Evolutionary conservation across 2,797 vertebrate genomes (phyloP).

Genomic region (Macrochelys suwanniensis): DNA sequence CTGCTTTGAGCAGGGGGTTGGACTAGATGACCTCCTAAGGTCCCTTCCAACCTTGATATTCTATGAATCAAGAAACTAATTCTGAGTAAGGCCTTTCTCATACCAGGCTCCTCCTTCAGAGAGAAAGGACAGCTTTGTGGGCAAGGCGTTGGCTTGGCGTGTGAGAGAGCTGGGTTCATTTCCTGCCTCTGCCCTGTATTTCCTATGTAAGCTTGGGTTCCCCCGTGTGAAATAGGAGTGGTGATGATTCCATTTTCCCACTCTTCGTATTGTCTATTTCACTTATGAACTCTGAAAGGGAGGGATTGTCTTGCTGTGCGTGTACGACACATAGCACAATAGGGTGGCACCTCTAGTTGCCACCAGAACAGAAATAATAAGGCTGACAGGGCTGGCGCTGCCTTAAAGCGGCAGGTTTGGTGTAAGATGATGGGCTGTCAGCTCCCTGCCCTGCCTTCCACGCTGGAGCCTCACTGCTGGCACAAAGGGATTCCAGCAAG

Average conservation of each 20-base stretch:
- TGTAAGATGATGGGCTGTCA: too few species aligned
- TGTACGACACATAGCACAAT: background rate
- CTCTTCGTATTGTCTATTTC: background rate
- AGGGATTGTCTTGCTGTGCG: background rate
- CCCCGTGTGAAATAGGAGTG: background rate
- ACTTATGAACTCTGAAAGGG: background rate
- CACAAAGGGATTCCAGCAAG: background rate
- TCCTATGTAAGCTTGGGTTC: background rate
- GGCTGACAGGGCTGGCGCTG: too few species aligned
- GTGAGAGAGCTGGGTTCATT: background rate
- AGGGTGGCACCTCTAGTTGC: too few species aligned
- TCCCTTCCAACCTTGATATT: too few species aligned
- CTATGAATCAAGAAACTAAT: background rate
- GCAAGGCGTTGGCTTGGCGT: accelerated
- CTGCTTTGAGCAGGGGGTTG: too few species aligned
- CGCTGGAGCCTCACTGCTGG: background rate
- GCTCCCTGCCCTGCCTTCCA: too few species aligned
- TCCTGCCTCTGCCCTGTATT: background rate
- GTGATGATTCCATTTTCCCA: background rate
- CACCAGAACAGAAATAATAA: too few species aligned
- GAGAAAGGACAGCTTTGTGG: background rate
- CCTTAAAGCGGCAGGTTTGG: too few species aligned
- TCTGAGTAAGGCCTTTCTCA: background rate
- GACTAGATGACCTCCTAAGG: too few species aligned
- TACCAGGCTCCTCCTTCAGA: accelerated